Percentiles rank a stretch among this genome's conserved stretches.
Evolutionary conservation across 1,140 invertebrate genomes (phyloP).

Genomic region (Apis mellifera): Amel_HAv3.1 CM009941.2:7242501-7243000

Average conservation of each 20-base stretch:
- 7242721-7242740: not conserved
- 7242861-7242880: slow-evolving; percentile 47
- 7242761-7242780: not conserved
- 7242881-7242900: slow-evolving; percentile 56
- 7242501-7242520: not conserved
- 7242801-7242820: slow-evolving; percentile 16
- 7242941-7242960: slow-evolving; percentile 63
- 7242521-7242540: not conserved
- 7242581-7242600: not conserved
- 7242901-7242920: slow-evolving; percentile 48
- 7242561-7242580: no score
- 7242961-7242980: slow-evolving; percentile 61
- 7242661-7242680: no score
- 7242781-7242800: slow-evolving; percentile 3
- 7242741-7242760: not conserved
- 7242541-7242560: not conserved
- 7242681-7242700: not conserved
- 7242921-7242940: slow-evolving; percentile 58
- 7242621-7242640: not conserved
- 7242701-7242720: not conserved
- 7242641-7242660: not conserved
- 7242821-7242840: not conserved
- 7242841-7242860: slow-evolving; percentile 45
- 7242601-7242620: slow-evolving; percentile 8
- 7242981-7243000: slow-evolving; percentile 62